These are phyloP conservation scores for Cydia splendana DNA, from an alignment of 1,140 invertebrate genomes.

Conservation along the genomic window DNA sequence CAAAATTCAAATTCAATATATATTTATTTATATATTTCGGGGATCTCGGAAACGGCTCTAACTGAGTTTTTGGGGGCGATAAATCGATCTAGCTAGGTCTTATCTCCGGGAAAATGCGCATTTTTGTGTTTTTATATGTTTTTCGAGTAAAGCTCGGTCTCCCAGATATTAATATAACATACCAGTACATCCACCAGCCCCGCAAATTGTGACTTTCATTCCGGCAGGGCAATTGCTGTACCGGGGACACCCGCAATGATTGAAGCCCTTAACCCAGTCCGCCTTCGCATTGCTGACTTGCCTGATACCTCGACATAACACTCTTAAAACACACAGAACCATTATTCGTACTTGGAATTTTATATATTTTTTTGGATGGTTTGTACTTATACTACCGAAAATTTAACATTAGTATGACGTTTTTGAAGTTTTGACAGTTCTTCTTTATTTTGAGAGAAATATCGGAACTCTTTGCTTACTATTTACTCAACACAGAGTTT, in stretches of 20 bases:
- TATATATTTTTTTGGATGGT: not conserved
- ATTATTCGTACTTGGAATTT: conserved; percentile 3
- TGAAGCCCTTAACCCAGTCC: not conserved
- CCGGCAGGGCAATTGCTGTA: conserved; percentile 61
- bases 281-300: not conserved
- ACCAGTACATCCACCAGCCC: conserved; percentile 67
- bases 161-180: not conserved
- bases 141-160: too few relatives aligned
- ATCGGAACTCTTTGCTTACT: not conserved
- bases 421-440: not conserved
- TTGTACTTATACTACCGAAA: not conserved
- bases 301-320: conserved; percentile 1
- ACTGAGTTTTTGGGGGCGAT: too few relatives aligned
- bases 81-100: too few relatives aligned
- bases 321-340: not conserved
- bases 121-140: too few relatives aligned
- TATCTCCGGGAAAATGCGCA: too few relatives aligned
- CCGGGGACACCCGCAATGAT: not conserved
- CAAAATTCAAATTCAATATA: too few relatives aligned
- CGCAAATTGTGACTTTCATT: conserved; percentile 71
- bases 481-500: not conserved
- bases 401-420: not conserved
- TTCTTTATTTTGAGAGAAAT: not conserved
- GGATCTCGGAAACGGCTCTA: too few relatives aligned
- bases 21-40: too few relatives aligned